These are phyloP conservation scores for Lumbricus terrestris DNA, from an alignment of 2,888 invertebrate species.

Conservation along the genomic window DNA sequence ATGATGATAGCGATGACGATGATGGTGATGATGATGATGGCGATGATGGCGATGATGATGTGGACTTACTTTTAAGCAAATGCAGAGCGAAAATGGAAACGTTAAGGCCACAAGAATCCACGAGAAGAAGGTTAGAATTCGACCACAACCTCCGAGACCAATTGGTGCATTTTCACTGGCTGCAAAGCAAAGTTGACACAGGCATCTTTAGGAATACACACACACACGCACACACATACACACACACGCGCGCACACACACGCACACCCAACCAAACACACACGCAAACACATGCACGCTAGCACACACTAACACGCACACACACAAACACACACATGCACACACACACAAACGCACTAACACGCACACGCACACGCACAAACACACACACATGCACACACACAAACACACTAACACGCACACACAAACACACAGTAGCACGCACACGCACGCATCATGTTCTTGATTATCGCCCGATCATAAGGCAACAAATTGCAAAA, in stretches of 20 bases:
- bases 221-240: neutral
- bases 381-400: neutral
- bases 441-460: neutral
- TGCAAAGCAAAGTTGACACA: neutral
- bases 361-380: neutral
- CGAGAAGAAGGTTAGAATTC: conserved; percentile 77
- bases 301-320: neutral
- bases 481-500: neutral
- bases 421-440: neutral
- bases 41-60: neutral
- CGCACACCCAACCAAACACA: neutral
- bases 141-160: conserved; percentile 68
- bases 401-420: neutral
- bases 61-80: conserved; percentile 83
- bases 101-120: conserved; percentile 80
- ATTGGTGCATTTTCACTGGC: conserved; percentile 32
- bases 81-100: conserved; percentile 85
- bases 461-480: neutral
- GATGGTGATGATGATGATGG: neutral
- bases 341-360: neutral
- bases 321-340: neutral
- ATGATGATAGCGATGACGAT: neutral
- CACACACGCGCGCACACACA: neutral
- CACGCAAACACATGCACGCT: neutral
- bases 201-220: neutral